phyloP scores from a whole-genome alignment of 1,140 invertebrate species.

The Vanessa tameamea region DNA sequence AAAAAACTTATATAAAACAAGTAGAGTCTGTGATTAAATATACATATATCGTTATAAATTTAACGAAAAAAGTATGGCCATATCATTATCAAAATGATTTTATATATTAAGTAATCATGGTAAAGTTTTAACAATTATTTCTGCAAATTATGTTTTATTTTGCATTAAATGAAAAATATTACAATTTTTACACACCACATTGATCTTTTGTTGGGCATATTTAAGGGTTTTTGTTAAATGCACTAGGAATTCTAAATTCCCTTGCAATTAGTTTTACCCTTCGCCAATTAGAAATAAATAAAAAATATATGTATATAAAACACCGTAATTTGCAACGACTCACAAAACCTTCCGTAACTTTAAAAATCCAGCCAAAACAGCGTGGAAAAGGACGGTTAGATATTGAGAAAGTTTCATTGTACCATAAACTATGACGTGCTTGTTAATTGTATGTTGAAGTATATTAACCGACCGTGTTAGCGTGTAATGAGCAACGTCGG shows the following conservation, averaged over 20 bases:
- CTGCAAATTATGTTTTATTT: constrained; percentile 47
- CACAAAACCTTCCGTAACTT: not conserved
- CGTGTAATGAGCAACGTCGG: constrained; percentile 50
- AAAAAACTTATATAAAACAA: constrained; percentile 59
- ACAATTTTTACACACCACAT: constrained; percentile 18
- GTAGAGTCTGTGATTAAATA: constrained; percentile 76
- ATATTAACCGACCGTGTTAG: constrained; percentile 59
- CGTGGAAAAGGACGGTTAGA: constrained; percentile 42
- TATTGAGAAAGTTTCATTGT: constrained; percentile 70
- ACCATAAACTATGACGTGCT: constrained; percentile 67
- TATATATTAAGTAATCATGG: constrained; percentile 61
- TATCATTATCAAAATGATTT: constrained; percentile 76
- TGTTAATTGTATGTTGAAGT: constrained; percentile 62
- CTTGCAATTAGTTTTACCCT: not conserved
- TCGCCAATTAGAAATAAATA: not conserved
- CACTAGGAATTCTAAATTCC: not conserved
- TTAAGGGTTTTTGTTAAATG: not conserved
- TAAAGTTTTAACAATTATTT: constrained; percentile 40
- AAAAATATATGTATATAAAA: constrained; percentile 1
- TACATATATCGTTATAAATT: constrained; percentile 71
- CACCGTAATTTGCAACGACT: constrained; percentile 13
- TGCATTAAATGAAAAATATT: constrained; percentile 49
- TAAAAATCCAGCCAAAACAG: constrained; percentile 29
- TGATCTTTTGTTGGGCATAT: not conserved
- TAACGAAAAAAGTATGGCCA: constrained; percentile 73